Base-by-base conservation (phyloP, 2,888 invertebrate species). In the Beris morrisii region DNA sequence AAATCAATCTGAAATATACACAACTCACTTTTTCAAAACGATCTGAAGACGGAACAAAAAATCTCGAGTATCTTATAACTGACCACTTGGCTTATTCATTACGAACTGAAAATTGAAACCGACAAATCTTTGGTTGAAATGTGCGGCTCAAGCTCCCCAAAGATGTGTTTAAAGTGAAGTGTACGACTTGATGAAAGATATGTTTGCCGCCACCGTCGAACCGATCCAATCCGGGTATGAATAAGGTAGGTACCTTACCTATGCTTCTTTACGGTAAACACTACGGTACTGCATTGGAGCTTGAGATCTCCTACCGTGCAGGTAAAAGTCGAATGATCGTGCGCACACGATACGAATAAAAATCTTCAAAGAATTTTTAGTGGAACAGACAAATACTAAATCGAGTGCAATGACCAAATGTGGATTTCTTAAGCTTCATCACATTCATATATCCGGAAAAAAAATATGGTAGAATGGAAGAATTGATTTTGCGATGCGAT, bases 221-320 rank as follows among this genome's bases (percentile, higher is more conserved):
- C 50, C 9, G 6, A 22, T 22, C 22, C 28, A 15, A 22, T 50
- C 15, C 22, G 28, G 50, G 28, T 50, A 50, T 50, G 28, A 15
- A 50, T 28, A 50, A 50, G 15, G 13, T 50, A 22, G 15, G 22
- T 15, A 15, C 46, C 46, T 13, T 46, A 38, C 52, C 52, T 61
- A 9, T 61, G 48, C 61, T 61, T 32, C 61, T 61, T 61, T 61
- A 61, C 61, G 61, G 61, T 61, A 61, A 50, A 61, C 50, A 52
- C 61, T 61, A 61, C 61, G 61, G 61, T 61, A 61, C 43, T 22
- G 52, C 30, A 32, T 44, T 52, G 46, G 52, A 22, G 32, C 38
- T 50, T 38, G 44, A 22, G 31, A 28, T 52, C 32, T 61, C 22
- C 61, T 15, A 50, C 50, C 46, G 50, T 11, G 43, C 50, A 61